Evolutionary conservation across 1,140 invertebrate species (phyloP), one percentile per base, ranked within the genome.

Genomic region (Caenorhabditis remanei): DNA sequence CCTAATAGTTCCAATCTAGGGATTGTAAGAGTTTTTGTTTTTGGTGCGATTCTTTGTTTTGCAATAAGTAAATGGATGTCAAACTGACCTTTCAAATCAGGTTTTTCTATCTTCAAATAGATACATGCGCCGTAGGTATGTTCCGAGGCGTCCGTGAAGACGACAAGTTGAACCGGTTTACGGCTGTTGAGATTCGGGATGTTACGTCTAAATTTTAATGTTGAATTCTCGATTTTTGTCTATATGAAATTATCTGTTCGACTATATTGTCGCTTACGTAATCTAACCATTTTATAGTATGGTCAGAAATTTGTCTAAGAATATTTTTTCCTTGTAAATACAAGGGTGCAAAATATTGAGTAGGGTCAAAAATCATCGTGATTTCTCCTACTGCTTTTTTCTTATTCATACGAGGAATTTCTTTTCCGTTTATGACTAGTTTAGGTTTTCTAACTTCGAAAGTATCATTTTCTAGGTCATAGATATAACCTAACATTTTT

Each of bases 11-110:
- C 58, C 8, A 63, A 21, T 32, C 13, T 24, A 8, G 58, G 58
- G 7, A 63, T 63, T 0, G 58, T 63, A 6, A 63, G 24, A 0
- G n/a, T 24, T 24, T 63, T 63, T 24, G 14, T 0, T 63, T 63
- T 63, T 63, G 58, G 21, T 2, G 58, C 58, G 24, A 63, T 63
- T 63, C 58, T 63, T 63, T 63, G 58, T 63, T 63, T 63, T 6
- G 58, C 58, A 9, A 32, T 63, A 11, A 63, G n/a, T 32, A 63
- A 63, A 32, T 63, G 21, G 58, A 14, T 63, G 24, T 63, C 13
- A 21, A 63, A 63, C n/a, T 32, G 8, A n/a, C 58, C 24, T n/a
- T 63, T 63, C 2, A 6, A 8, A 63, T 63, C 58, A 32, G 24
- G 7, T 58, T 19, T 58, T 19, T 58, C 19, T 19, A n/a, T 16